Percentiles rank a stretch among this genome's conserved stretches.
phyloP scores from a whole-genome alignment of 2,113 vertebrate genomes.

The Montifringilla adamsi region DNA sequence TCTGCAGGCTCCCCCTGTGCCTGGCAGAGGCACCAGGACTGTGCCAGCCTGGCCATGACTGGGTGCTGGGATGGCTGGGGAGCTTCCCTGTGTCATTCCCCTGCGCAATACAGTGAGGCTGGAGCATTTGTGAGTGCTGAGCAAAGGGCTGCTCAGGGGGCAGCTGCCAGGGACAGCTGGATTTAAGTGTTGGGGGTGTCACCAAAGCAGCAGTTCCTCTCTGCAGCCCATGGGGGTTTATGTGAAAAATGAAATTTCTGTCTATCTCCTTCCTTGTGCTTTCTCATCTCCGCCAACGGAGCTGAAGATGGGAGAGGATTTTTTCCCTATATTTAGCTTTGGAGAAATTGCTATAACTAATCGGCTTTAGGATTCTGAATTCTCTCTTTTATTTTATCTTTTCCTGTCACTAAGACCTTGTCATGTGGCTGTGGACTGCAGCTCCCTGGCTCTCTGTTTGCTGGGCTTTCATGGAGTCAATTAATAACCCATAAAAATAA shows the following conservation, averaged over 20 bases:
- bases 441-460: neutral
- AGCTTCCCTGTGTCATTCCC: neutral
- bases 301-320: constrained; percentile 14
- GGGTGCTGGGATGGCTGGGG: rapidly evolving
- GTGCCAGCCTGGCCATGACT: neutral
- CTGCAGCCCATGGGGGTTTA: neutral
- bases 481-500: constrained; percentile 41
- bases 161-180: neutral
- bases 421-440: neutral
- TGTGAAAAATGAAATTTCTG: constrained; percentile 4
- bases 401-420: neutral
- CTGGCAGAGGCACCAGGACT: neutral
- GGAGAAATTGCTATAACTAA: constrained; percentile 45
- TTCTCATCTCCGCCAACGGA: neutral
- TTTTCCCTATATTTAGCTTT: constrained; percentile 38
- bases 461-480: neutral
- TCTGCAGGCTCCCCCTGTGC: neutral
- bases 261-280: neutral
- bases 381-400: constrained; percentile 49
- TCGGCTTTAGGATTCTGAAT: neutral
- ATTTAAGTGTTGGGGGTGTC: neutral
- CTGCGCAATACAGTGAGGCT: rapidly evolving
- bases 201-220: neutral
- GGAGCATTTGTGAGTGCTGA: neutral
- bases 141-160: neutral